Base-by-base conservation (phyloP, 1,140 invertebrate species). In the Pectinophora gossypiella region DNA sequence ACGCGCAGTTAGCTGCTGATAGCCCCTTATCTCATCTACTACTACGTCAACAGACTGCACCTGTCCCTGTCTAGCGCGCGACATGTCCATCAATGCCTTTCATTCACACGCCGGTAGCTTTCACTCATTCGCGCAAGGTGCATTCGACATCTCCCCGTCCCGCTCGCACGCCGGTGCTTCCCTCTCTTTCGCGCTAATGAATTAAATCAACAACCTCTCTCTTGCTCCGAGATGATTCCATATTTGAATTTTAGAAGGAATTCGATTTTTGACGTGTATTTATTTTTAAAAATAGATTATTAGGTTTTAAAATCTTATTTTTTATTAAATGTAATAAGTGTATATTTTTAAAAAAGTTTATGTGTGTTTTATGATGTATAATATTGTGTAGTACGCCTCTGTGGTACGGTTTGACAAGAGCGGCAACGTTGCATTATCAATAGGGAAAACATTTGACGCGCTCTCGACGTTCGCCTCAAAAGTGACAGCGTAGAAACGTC, bases 21-120 rank as follows among this genome's bases (percentile, higher is more conserved):
- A 85, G 78, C 78, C 72, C 80, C 82, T 84, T 85, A 84, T 83
- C 81, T 82, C 81, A 80, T 82, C 79, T 80, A 76, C 75, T 76
- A 81, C 82, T 81, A 83, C 82, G 82, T 85, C 82, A 85, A 85
- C 81, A 83, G 68, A 75, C 69, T 72, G 56, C 48, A 38, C 32
- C 68, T 56, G 51, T 82, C 75, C 45, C 62, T 56, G 16, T 78
- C 75, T 55, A 45, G 49, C 75, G 27, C 47, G 16, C n/a, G 9
- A 18, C 12, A 21, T 43, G 55, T 52, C n/a, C 35, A 12, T 61
- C 48, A 19, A 23, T 10, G 35, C 48, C 40, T 82, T 66, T 21
- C 72, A 27, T 49, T 79, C 71, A 27, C 68, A 61, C 76, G 63
- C 65, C 56, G 54, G 63, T 73, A 49, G 53, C 59, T 67, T 59